phyloP scores from a whole-genome alignment of 1,140 invertebrate species.

The Papilio machaon region DNA sequence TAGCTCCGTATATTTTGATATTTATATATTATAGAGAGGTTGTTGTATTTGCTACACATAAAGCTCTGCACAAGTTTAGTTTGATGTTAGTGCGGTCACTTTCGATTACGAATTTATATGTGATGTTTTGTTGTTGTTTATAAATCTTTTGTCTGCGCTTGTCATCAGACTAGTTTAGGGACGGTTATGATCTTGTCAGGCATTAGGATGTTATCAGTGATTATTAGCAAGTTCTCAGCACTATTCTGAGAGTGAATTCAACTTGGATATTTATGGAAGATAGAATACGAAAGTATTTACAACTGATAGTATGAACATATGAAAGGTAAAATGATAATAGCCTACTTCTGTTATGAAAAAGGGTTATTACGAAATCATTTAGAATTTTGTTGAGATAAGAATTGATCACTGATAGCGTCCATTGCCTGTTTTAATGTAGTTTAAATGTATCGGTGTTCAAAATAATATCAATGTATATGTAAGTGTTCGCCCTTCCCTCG shows the following conservation, averaged over 20 bases:
- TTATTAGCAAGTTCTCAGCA: not conserved
- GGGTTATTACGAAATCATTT: not conserved
- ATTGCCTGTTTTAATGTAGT: conserved; percentile 39
- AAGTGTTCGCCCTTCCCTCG: conserved; percentile 30
- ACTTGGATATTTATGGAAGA: not conserved
- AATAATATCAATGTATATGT: conserved; percentile 35
- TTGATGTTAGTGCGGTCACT: conserved; percentile 4
- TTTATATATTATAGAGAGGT: conserved; percentile 28
- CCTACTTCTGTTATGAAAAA: not conserved
- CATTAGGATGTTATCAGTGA: conserved; percentile 16
- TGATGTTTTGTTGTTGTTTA: conserved; percentile 5
- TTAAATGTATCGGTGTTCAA: conserved; percentile 47
- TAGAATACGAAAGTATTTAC: not conserved
- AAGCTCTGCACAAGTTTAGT: conserved; percentile 25
- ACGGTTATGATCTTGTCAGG: not conserved
- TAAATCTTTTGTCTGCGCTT: not conserved
- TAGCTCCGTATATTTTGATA: conserved; percentile 38
- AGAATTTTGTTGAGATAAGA: not conserved
- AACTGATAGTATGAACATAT: not conserved
- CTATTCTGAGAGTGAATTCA: not conserved
- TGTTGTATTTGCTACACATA: not conserved
- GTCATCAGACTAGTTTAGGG: conserved; percentile 7
- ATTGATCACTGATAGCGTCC: not conserved
- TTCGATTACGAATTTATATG: conserved; percentile 20
- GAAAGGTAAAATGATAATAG: not conserved